These are phyloP conservation scores for Ashinkailepas kermadecensis DNA, from an alignment of 2,888 invertebrate genomes.

Conservation along the genomic window DNA sequence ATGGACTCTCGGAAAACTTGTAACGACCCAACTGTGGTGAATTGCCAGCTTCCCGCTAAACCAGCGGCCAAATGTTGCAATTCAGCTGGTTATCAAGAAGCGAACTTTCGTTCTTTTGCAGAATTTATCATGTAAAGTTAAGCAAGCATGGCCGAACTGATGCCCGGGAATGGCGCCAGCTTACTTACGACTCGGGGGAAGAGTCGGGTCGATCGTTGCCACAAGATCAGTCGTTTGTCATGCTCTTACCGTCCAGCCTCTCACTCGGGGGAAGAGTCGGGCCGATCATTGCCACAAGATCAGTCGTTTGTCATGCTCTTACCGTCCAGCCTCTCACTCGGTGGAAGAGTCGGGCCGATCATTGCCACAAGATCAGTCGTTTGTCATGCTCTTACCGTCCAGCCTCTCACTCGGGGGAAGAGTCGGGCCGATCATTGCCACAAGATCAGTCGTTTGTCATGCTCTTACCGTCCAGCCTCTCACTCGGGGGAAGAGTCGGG, in stretches of 20 bases:
- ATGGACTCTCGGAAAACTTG: background rate
- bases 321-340: no score
- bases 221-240: background rate
- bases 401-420: no score
- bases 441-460: no score
- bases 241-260: background rate
- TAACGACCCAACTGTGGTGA: background rate
- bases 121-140: slow-evolving; percentile 12
- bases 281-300: no score
- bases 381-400: no score
- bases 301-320: no score
- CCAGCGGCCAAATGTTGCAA: background rate
- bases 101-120: background rate
- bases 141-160: background rate
- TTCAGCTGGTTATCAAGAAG: slow-evolving; percentile 3
- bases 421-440: no score
- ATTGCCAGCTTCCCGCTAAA: background rate
- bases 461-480: no score
- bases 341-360: no score
- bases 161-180: background rate
- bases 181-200: background rate
- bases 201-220: background rate
- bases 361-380: no score
- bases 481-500: no score
- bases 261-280: no score